Percentiles rank a stretch among this genome's conserved stretches.
Evolutionary conservation across 2,113 vertebrate genomes (phyloP).

Genomic region (Aegithalos caudatus): DNA sequence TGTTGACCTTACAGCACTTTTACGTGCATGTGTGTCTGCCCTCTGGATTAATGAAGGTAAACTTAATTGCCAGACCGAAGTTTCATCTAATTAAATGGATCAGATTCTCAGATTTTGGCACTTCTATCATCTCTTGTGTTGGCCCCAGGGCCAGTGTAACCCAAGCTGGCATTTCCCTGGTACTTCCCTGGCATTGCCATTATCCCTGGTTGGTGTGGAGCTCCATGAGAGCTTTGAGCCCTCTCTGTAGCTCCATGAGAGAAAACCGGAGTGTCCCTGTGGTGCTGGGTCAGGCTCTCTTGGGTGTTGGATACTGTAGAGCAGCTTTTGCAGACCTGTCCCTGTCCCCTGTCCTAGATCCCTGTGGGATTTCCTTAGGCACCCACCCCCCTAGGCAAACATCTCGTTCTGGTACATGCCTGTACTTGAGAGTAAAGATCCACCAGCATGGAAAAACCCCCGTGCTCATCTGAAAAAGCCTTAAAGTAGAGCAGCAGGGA

Average conservation of each 20-base stretch:
- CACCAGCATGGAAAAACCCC: neutral
- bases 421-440: neutral
- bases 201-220: fast-evolving
- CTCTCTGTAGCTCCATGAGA: neutral
- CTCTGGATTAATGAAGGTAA: neutral
- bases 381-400: fast-evolving
- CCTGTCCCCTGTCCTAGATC: neutral
- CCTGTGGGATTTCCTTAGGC: neutral
- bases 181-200: neutral
- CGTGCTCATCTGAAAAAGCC: fast-evolving
- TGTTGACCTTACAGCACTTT: neutral
- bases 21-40: neutral
- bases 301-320: neutral
- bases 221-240: neutral
- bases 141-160: neutral
- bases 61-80: neutral
- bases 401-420: fast-evolving
- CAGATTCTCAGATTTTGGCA: neutral
- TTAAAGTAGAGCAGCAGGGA: neutral
- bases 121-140: neutral
- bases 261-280: neutral
- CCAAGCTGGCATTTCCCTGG: neutral
- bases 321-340: neutral
- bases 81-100: neutral
- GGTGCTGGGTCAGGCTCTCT: neutral